phyloP scores from a whole-genome alignment of 2,113 vertebrate species.

The Marmota monax region DNA sequence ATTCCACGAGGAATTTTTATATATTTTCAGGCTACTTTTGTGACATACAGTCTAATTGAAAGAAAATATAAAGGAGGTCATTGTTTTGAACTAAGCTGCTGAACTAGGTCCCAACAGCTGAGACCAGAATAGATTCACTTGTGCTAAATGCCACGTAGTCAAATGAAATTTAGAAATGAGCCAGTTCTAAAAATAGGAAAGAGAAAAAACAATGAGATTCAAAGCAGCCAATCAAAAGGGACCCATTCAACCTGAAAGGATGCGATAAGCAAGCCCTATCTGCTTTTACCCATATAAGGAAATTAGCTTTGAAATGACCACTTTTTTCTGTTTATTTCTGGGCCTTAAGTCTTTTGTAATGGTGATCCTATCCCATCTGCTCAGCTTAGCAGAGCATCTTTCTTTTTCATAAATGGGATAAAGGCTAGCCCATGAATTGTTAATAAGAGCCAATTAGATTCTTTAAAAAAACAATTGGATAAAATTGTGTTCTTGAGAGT shows the following conservation, averaged over 20 bases:
- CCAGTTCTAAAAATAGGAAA: too few relatives aligned
- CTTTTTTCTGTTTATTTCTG: not conserved
- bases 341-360: not conserved
- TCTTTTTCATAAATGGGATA: not conserved
- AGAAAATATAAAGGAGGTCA: not conserved
- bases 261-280: too few relatives aligned
- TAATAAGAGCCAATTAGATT: not conserved
- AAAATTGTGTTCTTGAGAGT: not conserved
- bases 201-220: not conserved
- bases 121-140: too few relatives aligned
- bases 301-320: not conserved
- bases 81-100: not conserved
- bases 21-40: not conserved
- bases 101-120: fast-evolving
- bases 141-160: not conserved
- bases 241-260: not conserved
- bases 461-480: not conserved
- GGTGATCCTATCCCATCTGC: too few relatives aligned
- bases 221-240: not conserved
- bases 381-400: not conserved
- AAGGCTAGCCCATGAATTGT: not conserved
- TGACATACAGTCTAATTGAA: not conserved
- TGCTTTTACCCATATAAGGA: not conserved
- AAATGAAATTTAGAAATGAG: not conserved
- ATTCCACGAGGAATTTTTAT: not conserved